phyloP scores from a whole-genome alignment of 2,888 invertebrate genomes.

The Volucella zonaria region DNA sequence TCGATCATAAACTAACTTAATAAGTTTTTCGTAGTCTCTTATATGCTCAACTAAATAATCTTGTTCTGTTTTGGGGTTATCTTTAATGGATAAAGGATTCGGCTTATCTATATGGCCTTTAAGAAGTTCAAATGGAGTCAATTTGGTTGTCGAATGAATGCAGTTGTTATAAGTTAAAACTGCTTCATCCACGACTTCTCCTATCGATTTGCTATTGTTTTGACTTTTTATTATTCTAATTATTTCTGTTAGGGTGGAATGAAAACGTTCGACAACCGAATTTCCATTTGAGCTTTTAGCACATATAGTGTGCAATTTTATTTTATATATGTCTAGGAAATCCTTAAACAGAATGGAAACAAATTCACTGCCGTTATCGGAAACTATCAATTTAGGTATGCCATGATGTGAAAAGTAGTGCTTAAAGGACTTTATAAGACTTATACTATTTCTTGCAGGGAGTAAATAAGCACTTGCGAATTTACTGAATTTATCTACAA shows the following conservation, averaged over 20 bases:
- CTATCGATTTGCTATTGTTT: constrained; percentile 3
- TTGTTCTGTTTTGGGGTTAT: constrained; percentile 33
- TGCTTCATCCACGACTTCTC: constrained; percentile 1
- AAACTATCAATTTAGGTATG: constrained; percentile 51
- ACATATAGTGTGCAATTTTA: constrained; percentile 32
- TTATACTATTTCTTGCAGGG: constrained; percentile 50
- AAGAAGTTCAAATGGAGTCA: background rate
- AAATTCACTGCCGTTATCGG: constrained; percentile 68
- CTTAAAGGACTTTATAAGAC: constrained; percentile 49
- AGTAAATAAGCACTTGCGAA: constrained; percentile 61
- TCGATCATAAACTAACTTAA: constrained; percentile 42
- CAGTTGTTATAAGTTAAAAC: constrained; percentile 8
- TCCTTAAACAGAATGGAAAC: constrained; percentile 55
- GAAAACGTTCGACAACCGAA: background rate
- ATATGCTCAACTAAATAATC: constrained; percentile 37
- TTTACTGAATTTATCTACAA: constrained; percentile 70
- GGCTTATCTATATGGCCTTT: constrained; percentile 4
- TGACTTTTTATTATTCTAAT: background rate
- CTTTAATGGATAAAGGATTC: background rate
- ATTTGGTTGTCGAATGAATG: constrained; percentile 1
- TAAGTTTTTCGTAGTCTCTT: constrained; percentile 28
- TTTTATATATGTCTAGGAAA: constrained; percentile 52
- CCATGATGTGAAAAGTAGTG: constrained; percentile 46
- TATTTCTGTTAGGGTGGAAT: constrained; percentile 1
- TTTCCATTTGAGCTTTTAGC: constrained; percentile 5